Evolutionary conservation across 2,888 invertebrate genomes (phyloP).

Genomic region (Leptopterna dolabrata): DNA sequence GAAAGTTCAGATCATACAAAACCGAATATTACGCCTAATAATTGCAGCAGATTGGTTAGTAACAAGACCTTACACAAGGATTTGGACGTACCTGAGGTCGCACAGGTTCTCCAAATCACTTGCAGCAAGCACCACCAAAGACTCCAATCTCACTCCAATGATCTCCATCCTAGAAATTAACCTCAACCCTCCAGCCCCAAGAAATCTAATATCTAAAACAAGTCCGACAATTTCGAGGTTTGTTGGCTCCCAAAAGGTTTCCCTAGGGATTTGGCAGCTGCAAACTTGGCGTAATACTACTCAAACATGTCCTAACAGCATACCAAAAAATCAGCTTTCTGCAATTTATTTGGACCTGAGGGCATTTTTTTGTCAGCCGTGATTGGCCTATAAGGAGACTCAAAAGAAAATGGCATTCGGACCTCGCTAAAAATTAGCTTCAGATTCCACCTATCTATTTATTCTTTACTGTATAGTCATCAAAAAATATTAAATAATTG

Average conservation of each 20-base stretch:
- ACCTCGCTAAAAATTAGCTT: neutral
- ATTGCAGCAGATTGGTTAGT: neutral
- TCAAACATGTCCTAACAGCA: too few relatives aligned
- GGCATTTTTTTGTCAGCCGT: too few relatives aligned
- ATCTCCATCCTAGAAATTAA: neutral
- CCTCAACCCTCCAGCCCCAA: neutral
- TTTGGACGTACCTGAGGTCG: neutral
- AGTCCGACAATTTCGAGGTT: too few relatives aligned
- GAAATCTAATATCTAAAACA: neutral
- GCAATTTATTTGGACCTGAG: too few relatives aligned
- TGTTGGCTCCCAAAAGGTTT: too few relatives aligned
- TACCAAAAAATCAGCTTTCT: too few relatives aligned
- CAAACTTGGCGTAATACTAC: too few relatives aligned
- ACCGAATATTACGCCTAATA: slow-evolving; percentile 22
- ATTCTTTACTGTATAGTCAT: too few relatives aligned
- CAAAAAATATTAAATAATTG: too few relatives aligned
- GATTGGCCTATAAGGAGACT: neutral
- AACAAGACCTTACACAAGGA: slow-evolving; percentile 25
- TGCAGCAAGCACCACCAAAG: neutral
- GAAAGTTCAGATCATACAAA: slow-evolving; percentile 6
- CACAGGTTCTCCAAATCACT: neutral
- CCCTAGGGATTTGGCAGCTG: too few relatives aligned
- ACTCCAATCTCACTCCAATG: slow-evolving; percentile 4
- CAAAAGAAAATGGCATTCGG: slow-evolving; percentile 4
- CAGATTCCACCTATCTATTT: too few relatives aligned